phyloP scores from a whole-genome alignment of 2,888 invertebrate species.

The Coleophora deauratella region DNA sequence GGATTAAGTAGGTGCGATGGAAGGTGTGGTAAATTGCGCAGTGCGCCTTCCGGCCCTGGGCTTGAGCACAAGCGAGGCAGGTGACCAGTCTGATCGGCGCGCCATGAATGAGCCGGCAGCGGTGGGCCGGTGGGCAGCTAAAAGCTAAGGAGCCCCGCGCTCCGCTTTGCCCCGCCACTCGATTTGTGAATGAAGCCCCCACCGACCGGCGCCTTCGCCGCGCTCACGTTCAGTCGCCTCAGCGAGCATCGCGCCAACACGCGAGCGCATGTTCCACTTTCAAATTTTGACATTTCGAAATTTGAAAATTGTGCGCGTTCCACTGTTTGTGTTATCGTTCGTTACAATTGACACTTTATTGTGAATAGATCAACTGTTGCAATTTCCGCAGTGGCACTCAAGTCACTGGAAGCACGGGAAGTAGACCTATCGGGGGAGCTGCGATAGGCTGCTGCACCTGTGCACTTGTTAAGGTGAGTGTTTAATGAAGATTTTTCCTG shows the following conservation, averaged over 20 bases:
- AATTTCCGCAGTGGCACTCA: slow-evolving; percentile 27
- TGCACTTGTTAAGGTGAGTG: slow-evolving; percentile 57
- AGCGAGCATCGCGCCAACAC: slow-evolving; percentile 55
- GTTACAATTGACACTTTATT: slow-evolving; percentile 35
- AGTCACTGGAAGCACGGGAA: slow-evolving; percentile 23
- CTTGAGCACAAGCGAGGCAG: slow-evolving; percentile 12
- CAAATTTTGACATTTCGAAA: slow-evolving; percentile 51
- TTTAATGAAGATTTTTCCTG: slow-evolving; percentile 39
- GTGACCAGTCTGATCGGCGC: slow-evolving; percentile 24
- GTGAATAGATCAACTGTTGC: slow-evolving; percentile 25
- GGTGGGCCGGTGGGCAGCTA: no score
- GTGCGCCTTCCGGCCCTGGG: slow-evolving; percentile 19
- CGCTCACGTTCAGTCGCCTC: slow-evolving; percentile 59
- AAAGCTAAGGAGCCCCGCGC: slow-evolving; percentile 32
- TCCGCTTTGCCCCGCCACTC: slow-evolving; percentile 49
- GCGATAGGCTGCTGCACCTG: slow-evolving; percentile 34
- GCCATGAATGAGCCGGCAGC: slow-evolving; percentile 56
- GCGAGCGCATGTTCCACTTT: slow-evolving; percentile 49
- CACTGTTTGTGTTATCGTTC: slow-evolving; percentile 28
- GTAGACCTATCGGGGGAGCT: slow-evolving; percentile 47
- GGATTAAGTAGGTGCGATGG: slow-evolving; percentile 11
- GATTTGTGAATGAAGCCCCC: slow-evolving; percentile 69
- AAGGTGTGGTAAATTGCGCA: slow-evolving; percentile 23
- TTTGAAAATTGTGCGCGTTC: slow-evolving; percentile 46
- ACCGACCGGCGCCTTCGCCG: slow-evolving; percentile 58